phyloP scores from a whole-genome alignment of 2,113 vertebrate species.

The Gambusia affinis region DNA sequence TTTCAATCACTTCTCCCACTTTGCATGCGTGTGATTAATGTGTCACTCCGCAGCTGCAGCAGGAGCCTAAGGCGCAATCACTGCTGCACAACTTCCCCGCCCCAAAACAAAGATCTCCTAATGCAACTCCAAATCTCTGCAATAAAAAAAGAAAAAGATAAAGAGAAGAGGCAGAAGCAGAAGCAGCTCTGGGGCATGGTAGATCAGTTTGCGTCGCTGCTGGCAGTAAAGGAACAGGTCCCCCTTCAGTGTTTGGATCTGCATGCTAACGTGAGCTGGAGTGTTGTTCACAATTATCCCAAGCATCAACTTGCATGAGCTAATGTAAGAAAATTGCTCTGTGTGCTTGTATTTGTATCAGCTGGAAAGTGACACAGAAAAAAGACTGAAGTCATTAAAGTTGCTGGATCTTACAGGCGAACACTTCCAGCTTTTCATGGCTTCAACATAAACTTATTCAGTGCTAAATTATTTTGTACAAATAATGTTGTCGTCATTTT shows the following conservation, averaged over 20 bases:
- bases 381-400: background rate
- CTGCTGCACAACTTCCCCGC: background rate
- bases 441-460: background rate
- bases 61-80: background rate
- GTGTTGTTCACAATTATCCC: constrained; percentile 1
- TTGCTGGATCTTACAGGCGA: background rate
- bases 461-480: background rate
- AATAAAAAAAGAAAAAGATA: background rate
- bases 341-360: background rate
- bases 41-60: background rate
- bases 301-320: background rate
- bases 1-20: constrained; percentile 13
- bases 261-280: constrained; percentile 5
- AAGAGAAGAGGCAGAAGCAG: background rate
- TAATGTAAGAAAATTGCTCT: constrained; percentile 11
- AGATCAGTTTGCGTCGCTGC: constrained; percentile 1
- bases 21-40: constrained; percentile 13
- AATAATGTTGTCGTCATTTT: background rate
- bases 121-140: background rate
- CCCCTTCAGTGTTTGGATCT: constrained; percentile 23
- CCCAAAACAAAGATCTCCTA: background rate
- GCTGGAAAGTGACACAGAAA: background rate
- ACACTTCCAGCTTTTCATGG: background rate
- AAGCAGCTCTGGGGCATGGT: background rate
- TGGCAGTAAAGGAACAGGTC: constrained; percentile 33